A percentile compares a stretch with the other conserved stretches of the same genome.
These are phyloP conservation scores for Labeo catla DNA, from an alignment of 2,113 vertebrate species.

Conservation along the genomic window DNA sequence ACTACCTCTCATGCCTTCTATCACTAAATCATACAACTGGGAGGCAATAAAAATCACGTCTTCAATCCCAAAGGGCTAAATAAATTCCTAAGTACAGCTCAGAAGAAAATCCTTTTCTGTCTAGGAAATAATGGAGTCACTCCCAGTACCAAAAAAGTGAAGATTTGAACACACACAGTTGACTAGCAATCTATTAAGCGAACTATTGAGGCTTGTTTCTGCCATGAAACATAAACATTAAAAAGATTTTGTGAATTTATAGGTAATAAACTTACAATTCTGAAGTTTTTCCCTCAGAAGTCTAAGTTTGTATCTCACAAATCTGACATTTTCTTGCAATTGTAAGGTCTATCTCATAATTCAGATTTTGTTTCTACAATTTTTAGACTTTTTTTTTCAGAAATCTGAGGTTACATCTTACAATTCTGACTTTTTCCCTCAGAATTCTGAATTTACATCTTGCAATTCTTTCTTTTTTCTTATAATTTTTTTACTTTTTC, in stretches of 20 bases:
- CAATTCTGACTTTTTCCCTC: too few relatives aligned
- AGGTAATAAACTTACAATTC: too few relatives aligned
- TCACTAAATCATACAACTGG: slow-evolving; percentile 40
- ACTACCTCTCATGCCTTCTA: slow-evolving; percentile 1
- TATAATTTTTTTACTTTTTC: too few relatives aligned
- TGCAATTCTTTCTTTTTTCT: too few relatives aligned
- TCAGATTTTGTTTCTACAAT: too few relatives aligned
- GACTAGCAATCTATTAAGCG: not conserved
- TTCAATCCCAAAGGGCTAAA: slow-evolving; percentile 21
- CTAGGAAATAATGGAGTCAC: not conserved
- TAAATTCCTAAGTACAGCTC: slow-evolving; percentile 46
- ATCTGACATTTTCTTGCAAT: too few relatives aligned
- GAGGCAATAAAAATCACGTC: slow-evolving; percentile 29
- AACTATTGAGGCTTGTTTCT: not conserved
- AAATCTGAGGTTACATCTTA: too few relatives aligned
- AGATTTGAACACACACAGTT: not conserved
- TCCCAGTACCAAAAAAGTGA: not conserved
- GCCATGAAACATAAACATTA: not conserved
- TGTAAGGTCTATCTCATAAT: too few relatives aligned
- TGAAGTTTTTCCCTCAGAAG: too few relatives aligned
- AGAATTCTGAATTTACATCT: too few relatives aligned
- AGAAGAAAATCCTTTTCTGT: slow-evolving; percentile 29
- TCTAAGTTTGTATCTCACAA: too few relatives aligned
- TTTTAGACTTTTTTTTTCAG: too few relatives aligned
- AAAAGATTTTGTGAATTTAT: not conserved